phyloP scores from a whole-genome alignment of 1,140 invertebrate species.

The Chymomyza costata region DNA sequence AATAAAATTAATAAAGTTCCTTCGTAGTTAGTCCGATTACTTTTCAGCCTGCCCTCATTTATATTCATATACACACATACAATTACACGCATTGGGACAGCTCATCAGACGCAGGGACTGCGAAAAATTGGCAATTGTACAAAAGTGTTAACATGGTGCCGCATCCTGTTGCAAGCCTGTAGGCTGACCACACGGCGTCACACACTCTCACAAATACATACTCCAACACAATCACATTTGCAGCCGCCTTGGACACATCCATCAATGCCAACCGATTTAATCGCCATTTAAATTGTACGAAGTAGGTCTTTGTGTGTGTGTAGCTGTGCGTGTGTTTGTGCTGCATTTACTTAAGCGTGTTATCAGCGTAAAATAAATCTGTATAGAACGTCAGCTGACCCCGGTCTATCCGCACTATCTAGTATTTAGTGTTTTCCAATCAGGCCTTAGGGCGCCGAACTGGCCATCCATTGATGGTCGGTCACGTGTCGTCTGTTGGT shows the following conservation, averaged over 20 bases:
- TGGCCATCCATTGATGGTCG: conserved; percentile 21
- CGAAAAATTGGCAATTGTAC: conserved; percentile 72
- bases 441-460: conserved; percentile 41
- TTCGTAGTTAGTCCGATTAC: too few species aligned
- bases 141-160: conserved; percentile 70
- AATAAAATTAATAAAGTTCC: too few species aligned
- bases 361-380: conserved; percentile 72
- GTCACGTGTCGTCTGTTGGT: conserved; percentile 27
- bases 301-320: neutral
- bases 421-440: conserved; percentile 73
- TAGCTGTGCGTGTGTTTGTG: conserved; percentile 13
- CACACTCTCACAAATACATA: conserved; percentile 1
- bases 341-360: conserved; percentile 71
- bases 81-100: too few species aligned
- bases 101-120: conserved; percentile 43
- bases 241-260: conserved; percentile 64
- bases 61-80: too few species aligned
- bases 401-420: conserved; percentile 36
- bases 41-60: too few species aligned
- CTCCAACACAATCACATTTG: conserved; percentile 9
- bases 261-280: conserved; percentile 74
- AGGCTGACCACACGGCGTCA: conserved; percentile 58
- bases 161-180: conserved; percentile 43
- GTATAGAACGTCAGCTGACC: conserved; percentile 38
- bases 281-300: conserved; percentile 72